A percentile compares a stretch with the other conserved stretches of the same genome.
Evolutionary conservation across 2,113 vertebrate genomes (phyloP).

Genomic region (Heloderma charlesbogerti): DNA sequence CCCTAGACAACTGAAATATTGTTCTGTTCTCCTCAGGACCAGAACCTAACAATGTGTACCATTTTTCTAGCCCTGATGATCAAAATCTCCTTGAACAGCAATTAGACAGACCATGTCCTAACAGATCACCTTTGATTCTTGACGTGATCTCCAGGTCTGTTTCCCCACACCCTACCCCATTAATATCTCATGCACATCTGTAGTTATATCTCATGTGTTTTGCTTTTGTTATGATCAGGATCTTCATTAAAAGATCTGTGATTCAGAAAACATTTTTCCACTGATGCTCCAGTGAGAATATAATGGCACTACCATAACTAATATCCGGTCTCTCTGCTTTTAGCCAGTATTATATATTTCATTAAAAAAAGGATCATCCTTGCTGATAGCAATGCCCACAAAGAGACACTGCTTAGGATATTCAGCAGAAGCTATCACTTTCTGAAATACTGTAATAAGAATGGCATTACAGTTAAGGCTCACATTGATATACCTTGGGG

Average conservation of each 20-base stretch:
- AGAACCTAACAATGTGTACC: background rate
- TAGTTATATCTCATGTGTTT: background rate
- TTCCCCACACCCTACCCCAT: background rate
- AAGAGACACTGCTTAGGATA: background rate
- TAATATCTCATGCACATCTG: background rate
- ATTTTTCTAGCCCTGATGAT: background rate
- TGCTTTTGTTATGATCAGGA: background rate
- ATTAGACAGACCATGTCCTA: background rate
- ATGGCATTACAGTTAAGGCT: background rate
- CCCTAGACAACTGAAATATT: background rate
- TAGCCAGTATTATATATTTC: background rate
- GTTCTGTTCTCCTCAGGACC: background rate
- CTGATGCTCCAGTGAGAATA: background rate
- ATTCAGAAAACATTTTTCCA: background rate
- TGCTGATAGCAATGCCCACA: background rate
- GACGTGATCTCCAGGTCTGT: background rate
- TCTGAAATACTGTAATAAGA: background rate
- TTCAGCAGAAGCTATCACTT: background rate
- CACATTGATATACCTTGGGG: background rate
- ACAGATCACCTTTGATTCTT: background rate
- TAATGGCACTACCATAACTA: conserved; percentile 3
- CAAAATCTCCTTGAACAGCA: background rate
- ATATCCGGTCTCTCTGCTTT: conserved; percentile 12
- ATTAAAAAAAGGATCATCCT: background rate
- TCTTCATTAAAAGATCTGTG: conserved; percentile 4